These are phyloP conservation scores for Philereme vetulata DNA, from an alignment of 2,888 invertebrate species.

Conservation along the genomic window DNA sequence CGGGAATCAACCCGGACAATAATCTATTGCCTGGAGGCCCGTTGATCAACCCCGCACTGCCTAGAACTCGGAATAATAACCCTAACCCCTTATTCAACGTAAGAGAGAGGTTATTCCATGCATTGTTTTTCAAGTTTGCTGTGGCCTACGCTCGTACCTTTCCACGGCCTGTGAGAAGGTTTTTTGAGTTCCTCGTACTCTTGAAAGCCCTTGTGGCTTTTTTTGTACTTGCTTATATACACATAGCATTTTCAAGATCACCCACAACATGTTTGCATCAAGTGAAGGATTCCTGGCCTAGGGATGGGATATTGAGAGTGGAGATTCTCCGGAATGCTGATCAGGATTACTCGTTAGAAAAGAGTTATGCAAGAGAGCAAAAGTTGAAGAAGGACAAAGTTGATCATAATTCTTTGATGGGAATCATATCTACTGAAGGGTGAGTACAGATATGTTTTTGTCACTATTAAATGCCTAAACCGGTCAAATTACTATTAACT, in stretches of 20 bases:
- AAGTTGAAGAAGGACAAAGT: slow-evolving; percentile 87
- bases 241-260: slow-evolving; percentile 95
- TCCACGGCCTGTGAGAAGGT: slow-evolving; percentile 91
- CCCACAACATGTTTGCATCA: slow-evolving; percentile 97
- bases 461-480: too few species aligned
- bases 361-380: slow-evolving; percentile 93
- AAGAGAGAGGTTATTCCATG: slow-evolving; percentile 96
- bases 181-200: slow-evolving; percentile 92
- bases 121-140: slow-evolving; percentile 96
- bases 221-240: slow-evolving; percentile 96
- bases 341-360: slow-evolving; percentile 90
- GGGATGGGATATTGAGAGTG: slow-evolving; percentile 96
- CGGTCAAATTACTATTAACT: too few species aligned
- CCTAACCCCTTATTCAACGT: slow-evolving; percentile 93
- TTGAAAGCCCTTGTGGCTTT: slow-evolving; percentile 92
- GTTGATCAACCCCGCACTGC: slow-evolving; percentile 76
- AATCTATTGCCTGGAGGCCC: slow-evolving; percentile 83
- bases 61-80: slow-evolving; percentile 84
- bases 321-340: slow-evolving; percentile 90
- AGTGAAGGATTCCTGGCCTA: slow-evolving; percentile 95
- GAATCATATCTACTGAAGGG: slow-evolving; percentile 87
- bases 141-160: slow-evolving; percentile 96
- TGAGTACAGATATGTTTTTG: slow-evolving; percentile 53
- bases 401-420: slow-evolving; percentile 84
- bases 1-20: slow-evolving; percentile 79